Evolutionary conservation across 2,888 invertebrate species (phyloP), one percentile per base, ranked within the genome.

Genomic region (Brachylomia viminalis): DNA sequence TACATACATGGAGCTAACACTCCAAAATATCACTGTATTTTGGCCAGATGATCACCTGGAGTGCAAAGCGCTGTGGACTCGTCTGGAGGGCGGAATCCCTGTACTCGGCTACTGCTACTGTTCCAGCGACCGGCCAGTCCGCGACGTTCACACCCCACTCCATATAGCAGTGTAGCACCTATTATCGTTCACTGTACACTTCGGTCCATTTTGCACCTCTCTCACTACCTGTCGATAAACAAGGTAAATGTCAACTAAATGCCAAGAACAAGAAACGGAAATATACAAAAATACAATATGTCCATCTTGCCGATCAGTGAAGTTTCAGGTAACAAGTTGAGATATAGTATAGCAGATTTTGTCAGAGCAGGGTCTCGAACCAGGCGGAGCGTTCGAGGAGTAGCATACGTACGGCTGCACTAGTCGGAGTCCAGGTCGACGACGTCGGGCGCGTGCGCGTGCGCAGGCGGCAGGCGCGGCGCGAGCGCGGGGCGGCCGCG

Each of bases 351-450:
- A 13, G 30, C 17, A 23, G 4, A 8, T 7, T n/a, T 4, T 20
- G 7, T 20, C 3, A n/a, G 0, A 42, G 52, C 30, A 23, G 27
- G 33, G 17, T n/a, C 23, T 42, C 17, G 42, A 42, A 8, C n/a
- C 30, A 47, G 54, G 6, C 17, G 49, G 17, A 33, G 17, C 4
- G 38, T 23, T 27, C 0, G 15, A 13, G 0, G 52, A 23, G 17
- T 17, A 4, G 27, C n/a, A 20, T 54, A 82, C 69, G 17, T 45
- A 82, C 82, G 47, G 47, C 68, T 42, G 91, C 2, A 23, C 66
- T 94, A 93, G 88, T 95, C 93, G 66, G 95, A 94, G 93, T 95
- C 95, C 49, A 96, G 93, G 91, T 96, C 94, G 90, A 96, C 96
- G 86, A 96, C 93, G 8, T 77, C 78, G 42, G 82, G 84, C 70